Evolutionary conservation across 2,113 vertebrate genomes (phyloP).

Genomic region (Barnardius zonarius): DNA sequence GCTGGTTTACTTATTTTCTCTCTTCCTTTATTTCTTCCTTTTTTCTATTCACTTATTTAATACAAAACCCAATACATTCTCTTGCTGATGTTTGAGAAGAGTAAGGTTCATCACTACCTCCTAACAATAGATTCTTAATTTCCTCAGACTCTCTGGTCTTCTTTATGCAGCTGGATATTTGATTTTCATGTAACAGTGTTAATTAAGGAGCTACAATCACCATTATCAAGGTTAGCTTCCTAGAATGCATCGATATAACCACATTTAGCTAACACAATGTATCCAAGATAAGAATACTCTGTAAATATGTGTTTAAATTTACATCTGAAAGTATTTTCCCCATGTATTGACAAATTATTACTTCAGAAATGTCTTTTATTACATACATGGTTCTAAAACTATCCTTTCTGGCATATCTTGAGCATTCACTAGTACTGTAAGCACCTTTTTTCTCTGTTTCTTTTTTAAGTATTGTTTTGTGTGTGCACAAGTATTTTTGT

Average conservation of each 20-base stretch:
- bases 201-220: neutral
- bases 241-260: neutral
- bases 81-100: neutral
- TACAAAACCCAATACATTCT: neutral
- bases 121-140: neutral
- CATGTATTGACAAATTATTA: neutral
- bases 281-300: neutral
- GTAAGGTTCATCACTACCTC: neutral
- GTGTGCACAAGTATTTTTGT: neutral
- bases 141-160: neutral
- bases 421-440: neutral
- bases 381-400: neutral
- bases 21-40: neutral
- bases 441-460: neutral
- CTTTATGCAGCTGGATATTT: neutral
- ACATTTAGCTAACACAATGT: neutral
- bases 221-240: neutral
- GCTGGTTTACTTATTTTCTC: neutral
- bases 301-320: neutral
- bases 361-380: neutral
- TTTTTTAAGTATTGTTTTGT: neutral
- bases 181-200: neutral
- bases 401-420: neutral
- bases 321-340: neutral
- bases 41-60: neutral